Evolutionary conservation across 1,140 invertebrate species (phyloP), one percentile per base, ranked within the genome.

Genomic region (Branchinecta lindahli): DNA sequence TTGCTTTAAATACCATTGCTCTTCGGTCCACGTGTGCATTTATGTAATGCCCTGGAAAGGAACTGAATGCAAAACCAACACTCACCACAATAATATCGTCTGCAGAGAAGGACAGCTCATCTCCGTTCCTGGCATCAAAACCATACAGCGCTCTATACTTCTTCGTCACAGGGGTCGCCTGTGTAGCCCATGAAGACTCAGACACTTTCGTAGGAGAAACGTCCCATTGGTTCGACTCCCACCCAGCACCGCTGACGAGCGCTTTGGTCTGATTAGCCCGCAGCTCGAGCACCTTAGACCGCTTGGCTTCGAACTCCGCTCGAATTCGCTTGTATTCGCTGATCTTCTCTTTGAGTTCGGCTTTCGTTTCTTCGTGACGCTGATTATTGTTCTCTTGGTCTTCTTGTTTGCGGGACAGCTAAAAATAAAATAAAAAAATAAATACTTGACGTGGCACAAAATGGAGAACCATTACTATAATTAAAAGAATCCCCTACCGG

Each of bases 71-170:
- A n/a, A 70, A 15, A 7, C 12, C 8, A n/a, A 52, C 47, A 73
- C 78, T 80, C 81, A 89, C 91, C 79, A 88, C 82, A 74, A 99
- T 91, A 77, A 95, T 86, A 79, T 98, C 96, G 7, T 94, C 95
- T 47, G 93, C 91, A 80, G 92, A 87, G 73, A 99, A 88, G 33
- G 89, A 90, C 44, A 99, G 85, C 80, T 99, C 96, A 80, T 99
- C 96, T 8, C 84, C 82, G 77, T 94, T 96, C 72, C 94, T 82
- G 0, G 94, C 91, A 67, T 87, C 87, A 82, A 98, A 99, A 77
- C 94, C 91, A 77, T 94, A 99, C 7, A 98, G 81, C 10, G 92
- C 94, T 71, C 91, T 84, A 79, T 94, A 97, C 77, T 87, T 88
- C 8, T 83, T 82, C 18, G 82, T 81, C n/a, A 66, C 72, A 12